A percentile compares a stretch with the other conserved stretches of the same genome.
phyloP scores from a whole-genome alignment of 2,113 vertebrate species.

The Mormyrus iriodes region DNA sequence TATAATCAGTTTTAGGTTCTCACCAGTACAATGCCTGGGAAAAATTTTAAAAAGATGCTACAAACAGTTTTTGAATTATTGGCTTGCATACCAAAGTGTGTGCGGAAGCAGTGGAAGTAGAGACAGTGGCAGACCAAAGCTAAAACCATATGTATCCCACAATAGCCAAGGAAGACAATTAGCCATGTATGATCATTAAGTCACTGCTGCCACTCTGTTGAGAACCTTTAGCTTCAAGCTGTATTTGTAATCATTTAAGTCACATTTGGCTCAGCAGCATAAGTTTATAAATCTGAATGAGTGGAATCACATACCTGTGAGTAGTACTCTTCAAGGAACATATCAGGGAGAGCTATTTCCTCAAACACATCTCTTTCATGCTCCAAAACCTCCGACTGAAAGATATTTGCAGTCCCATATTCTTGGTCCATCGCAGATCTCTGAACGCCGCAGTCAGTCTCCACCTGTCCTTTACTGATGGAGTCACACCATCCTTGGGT shows the following conservation, averaged over 20 bases:
- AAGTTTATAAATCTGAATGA: background rate
- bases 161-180: background rate
- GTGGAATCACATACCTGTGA: constrained; percentile 40
- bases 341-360: constrained; percentile 46
- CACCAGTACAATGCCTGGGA: background rate
- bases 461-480: background rate
- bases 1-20: background rate
- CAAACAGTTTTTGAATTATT: background rate
- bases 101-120: background rate
- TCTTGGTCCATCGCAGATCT: background rate
- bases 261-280: background rate
- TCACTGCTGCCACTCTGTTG: background rate
- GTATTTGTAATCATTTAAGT: background rate
- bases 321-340: constrained; percentile 50
- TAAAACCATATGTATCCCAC: background rate
- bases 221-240: background rate
- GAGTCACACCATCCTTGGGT: background rate
- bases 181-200: background rate
- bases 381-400: constrained; percentile 18
- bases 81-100: no score
- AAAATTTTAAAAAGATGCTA: background rate
- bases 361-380: constrained; percentile 25
- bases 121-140: background rate
- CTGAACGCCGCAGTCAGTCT: background rate
- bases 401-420: background rate